phyloP scores from a whole-genome alignment of 1,140 invertebrate genomes.

The Caenorhabditis remanei region DNA sequence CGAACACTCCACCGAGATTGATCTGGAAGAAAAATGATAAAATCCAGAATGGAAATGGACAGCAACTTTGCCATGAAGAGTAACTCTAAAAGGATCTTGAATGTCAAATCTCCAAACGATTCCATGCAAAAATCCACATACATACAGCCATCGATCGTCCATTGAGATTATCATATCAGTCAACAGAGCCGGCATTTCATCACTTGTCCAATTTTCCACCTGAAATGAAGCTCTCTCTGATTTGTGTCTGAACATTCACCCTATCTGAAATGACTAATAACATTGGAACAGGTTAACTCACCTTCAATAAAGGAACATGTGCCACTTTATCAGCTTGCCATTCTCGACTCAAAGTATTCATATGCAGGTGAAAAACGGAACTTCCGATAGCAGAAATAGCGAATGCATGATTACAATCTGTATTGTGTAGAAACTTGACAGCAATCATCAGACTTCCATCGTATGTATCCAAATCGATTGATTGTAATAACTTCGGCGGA shows the following conservation, averaged over 20 bases:
- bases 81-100: slow-evolving; percentile 62
- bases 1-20: slow-evolving; percentile 39
- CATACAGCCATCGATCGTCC: slow-evolving; percentile 64
- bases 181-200: slow-evolving; percentile 60
- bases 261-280: slow-evolving; percentile 14
- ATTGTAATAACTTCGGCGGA: slow-evolving; percentile 57
- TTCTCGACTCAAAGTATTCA: slow-evolving; percentile 44
- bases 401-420: slow-evolving; percentile 65
- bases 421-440: slow-evolving; percentile 63
- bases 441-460: slow-evolving; percentile 57
- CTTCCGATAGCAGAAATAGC: slow-evolving; percentile 61
- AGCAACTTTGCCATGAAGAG: slow-evolving; percentile 29
- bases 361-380: slow-evolving; percentile 62
- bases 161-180: slow-evolving; percentile 65
- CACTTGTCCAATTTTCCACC: slow-evolving; percentile 56
- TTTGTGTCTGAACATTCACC: not conserved
- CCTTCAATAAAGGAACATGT: slow-evolving; percentile 26
- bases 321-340: slow-evolving; percentile 57
- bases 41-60: not conserved
- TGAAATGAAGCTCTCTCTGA: not conserved
- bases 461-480: slow-evolving; percentile 53
- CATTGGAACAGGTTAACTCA: not conserved
- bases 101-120: slow-evolving; percentile 63
- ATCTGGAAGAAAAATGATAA: slow-evolving; percentile 38
- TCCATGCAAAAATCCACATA: slow-evolving; percentile 60